Evolutionary conservation across 2,113 vertebrate genomes (phyloP), one percentile per base, ranked within the genome.

Genomic region (Prunella fulvescens): DNA sequence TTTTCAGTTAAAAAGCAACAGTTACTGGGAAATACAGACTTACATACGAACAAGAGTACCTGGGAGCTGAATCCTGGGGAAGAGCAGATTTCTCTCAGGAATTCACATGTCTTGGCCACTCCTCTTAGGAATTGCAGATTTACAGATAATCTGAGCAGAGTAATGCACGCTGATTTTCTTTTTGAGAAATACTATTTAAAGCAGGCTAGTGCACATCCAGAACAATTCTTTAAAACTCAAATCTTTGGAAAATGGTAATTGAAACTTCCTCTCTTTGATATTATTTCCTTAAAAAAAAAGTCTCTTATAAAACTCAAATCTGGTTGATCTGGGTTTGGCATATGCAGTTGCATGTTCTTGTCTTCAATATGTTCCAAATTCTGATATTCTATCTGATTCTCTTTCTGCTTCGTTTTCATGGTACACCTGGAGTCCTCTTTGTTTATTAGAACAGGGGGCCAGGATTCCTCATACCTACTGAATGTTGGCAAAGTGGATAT

Each of bases 401-500:
- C 26, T 42, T 76, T 78, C 42, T 77, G 11, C 73, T 95, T 95
- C 13, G 1, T 87, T 92, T 94, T 81, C 1, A 0, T 84, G 39
- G n/a, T 53, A 74, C 47, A 88, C 67, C 53, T 94, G 29, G 66
- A 88, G 25, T 62, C 42, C 19, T 60, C 61, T 35, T 8, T 73
- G 57, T 85, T 81, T 93, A 62, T 89, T 92, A 81, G 73, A 92
- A 86, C 31, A 58, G 66, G 7, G n/a, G 64, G 24, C 39, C 77
- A 83, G 64, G 77, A 28, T 89, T 54, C 54, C 54, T 85, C 7
- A 35, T 64, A 37, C 58, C 31, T 88, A 90, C 85, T 95, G 90
- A 88, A 79, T 95, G 82, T 81, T 94, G 47, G 73, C 47, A 91
- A 73, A 42, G 15, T 77, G 60, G 57, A 33, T 92, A 20, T 93